phyloP scores from a whole-genome alignment of 2,797 vertebrate genomes.

The Capromys pilorides region DNA sequence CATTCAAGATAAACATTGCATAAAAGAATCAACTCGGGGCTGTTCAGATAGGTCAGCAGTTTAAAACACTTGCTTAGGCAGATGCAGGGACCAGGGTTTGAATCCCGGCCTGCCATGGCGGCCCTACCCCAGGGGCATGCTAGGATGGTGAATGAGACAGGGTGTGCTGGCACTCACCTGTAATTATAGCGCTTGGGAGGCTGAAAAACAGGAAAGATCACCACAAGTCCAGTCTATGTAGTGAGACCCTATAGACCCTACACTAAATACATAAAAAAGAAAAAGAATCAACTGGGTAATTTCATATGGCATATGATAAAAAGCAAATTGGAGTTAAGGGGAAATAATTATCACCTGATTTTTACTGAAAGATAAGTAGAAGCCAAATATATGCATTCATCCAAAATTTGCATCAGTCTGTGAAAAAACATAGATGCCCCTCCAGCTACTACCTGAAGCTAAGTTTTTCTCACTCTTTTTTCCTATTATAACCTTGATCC shows the following conservation, averaged over 20 bases:
- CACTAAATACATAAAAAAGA: too few relatives aligned
- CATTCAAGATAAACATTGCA: conserved; percentile 28
- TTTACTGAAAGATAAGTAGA: background rate
- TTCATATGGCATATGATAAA: background rate
- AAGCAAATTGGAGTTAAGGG: background rate
- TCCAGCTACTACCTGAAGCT: background rate
- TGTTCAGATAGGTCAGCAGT: too few relatives aligned
- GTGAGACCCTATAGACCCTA: too few relatives aligned
- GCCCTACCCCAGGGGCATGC: too few relatives aligned
- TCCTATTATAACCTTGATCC: background rate
- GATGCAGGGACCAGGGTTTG: too few relatives aligned
- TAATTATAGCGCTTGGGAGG: too few relatives aligned
- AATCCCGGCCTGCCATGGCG: too few relatives aligned
- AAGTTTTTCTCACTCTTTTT: background rate
- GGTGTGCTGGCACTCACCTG: too few relatives aligned
- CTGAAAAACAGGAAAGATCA: too few relatives aligned
- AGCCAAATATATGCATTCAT: background rate
- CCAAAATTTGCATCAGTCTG: background rate
- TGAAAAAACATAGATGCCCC: background rate
- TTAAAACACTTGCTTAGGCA: too few relatives aligned
- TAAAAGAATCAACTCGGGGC: background rate
- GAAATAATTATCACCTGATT: background rate
- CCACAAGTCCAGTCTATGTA: too few relatives aligned
- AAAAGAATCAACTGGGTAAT: background rate
- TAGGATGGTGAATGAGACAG: too few relatives aligned